Evolutionary conservation across 2,888 invertebrate genomes (phyloP), one percentile per base, ranked within the genome.

Genomic region (Drosophila pseudotalamancana): DNA sequence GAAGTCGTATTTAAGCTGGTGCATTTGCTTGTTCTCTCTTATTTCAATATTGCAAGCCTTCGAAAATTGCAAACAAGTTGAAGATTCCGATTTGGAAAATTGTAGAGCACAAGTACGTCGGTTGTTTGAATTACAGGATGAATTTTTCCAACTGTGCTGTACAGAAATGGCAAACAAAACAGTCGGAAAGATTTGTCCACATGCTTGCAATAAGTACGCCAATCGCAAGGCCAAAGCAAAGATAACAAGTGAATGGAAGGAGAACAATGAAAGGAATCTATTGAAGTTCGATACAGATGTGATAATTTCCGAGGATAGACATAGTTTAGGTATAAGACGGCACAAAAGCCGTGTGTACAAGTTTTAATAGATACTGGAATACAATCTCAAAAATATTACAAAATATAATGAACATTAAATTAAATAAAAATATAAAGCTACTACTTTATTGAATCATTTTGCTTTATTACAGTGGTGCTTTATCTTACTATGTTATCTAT

Each of bases 111-210:
- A 4, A 1, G 29, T 55, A 29, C 56, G 42, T 9, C 56, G 42
- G 4, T 42, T n/a, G 1, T 23, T 39, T 9, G 27, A 32, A 1
- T 14, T 62, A 0, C 57, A 45, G 32, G 49, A 62, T 12, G 19
- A 27, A 1, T 49, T 32, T 4, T 45, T 14, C 3, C 0, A 9
- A 5, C 18, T 32, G 11, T 50, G 50, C 31, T 62, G 59, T 4
- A 3, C 1, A 1, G 16, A 27, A 1, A 6, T 0, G 0, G 1
- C 12, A 8, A 12, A 42, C 5, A 32, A 3, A 8, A 8, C n/a
- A 1, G 1, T 31, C 0, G 11, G 4, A 11, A 61, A 4, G 3
- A 9, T 14, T 0, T 61, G 61, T 14, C 4, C 3, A 1, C 16
- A 42, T 1, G 21, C 6, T 8, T 61, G 61, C 9, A 18, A 6